These are phyloP conservation scores for Poecilia picta DNA, from an alignment of 2,797 vertebrate species.

Conservation along the genomic window DNA sequence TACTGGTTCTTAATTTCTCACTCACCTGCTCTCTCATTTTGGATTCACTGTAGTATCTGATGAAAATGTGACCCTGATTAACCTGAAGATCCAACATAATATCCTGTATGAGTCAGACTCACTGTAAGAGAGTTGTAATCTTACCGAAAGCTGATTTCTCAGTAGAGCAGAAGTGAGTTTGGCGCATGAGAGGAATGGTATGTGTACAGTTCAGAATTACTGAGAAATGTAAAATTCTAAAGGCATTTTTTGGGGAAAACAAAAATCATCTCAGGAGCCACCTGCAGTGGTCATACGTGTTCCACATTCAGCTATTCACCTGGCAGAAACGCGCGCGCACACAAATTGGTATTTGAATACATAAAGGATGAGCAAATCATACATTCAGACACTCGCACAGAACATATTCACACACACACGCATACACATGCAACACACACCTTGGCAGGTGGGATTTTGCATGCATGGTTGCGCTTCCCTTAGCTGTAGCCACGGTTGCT, in stretches of 20 bases:
- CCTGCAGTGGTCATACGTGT: neutral
- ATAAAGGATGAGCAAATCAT: neutral
- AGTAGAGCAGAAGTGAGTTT: slow-evolving; percentile 13
- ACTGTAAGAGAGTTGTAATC: slow-evolving; percentile 4
- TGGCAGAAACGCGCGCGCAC: neutral
- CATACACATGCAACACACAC: slow-evolving; percentile 55
- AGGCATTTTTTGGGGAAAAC: neutral
- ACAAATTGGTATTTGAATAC: neutral
- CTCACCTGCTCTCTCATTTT: slow-evolving; percentile 23
- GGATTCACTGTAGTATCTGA: slow-evolving; percentile 29
- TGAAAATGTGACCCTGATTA: slow-evolving; percentile 42
- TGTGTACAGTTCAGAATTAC: neutral
- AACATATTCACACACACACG: slow-evolving; percentile 26
- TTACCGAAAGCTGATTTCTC: slow-evolving; percentile 18
- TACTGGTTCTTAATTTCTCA: slow-evolving; percentile 15
- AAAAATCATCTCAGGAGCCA: neutral
- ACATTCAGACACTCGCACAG: neutral
- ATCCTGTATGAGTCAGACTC: slow-evolving; percentile 29
- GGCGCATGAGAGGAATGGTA: slow-evolving; percentile 16
- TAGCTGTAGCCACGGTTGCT: slow-evolving; percentile 93
- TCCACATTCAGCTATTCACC: neutral
- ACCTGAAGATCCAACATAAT: slow-evolving; percentile 32
- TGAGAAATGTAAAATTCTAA: neutral
- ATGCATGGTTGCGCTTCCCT: slow-evolving; percentile 94
- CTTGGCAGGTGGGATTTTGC: slow-evolving; percentile 92